phyloP scores from a whole-genome alignment of 2,797 vertebrate genomes.

The Acrocephalus scirpaceus region DNA sequence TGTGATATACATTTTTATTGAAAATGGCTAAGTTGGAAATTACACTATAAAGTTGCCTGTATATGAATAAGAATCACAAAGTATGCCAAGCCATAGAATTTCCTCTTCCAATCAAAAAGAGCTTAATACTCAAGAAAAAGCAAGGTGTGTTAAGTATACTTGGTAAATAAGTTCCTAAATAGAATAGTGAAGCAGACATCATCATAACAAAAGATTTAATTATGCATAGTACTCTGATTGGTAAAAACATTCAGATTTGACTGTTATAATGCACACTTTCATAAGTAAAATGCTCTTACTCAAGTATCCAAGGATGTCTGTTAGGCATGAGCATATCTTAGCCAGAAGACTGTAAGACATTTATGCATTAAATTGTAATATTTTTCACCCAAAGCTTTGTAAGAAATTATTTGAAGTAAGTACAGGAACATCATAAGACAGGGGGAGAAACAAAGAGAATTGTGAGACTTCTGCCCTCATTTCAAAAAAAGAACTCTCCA shows the following conservation, averaged over 20 bases:
- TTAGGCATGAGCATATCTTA: neutral
- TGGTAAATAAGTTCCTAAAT: neutral
- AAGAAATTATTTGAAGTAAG: neutral
- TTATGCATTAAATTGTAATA: neutral
- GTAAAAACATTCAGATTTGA: neutral
- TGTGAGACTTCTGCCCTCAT: neutral
- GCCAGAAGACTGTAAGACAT: neutral
- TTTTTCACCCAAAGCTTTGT: neutral
- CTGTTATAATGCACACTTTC: neutral
- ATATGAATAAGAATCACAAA: neutral
- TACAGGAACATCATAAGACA: neutral
- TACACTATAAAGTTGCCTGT: neutral
- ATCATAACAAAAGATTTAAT: neutral
- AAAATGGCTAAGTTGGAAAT: neutral
- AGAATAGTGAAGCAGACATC: neutral
- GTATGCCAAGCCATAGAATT: neutral
- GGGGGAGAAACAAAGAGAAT: neutral
- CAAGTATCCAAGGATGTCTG: neutral
- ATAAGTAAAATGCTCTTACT: neutral
- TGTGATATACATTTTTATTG: accelerated
- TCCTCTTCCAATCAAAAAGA: neutral
- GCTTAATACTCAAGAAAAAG: neutral
- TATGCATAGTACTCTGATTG: neutral
- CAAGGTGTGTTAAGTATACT: neutral
- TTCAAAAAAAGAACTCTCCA: neutral